phyloP scores from a whole-genome alignment of 2,888 invertebrate species.

The Macrosoma leucophasiata region DNA sequence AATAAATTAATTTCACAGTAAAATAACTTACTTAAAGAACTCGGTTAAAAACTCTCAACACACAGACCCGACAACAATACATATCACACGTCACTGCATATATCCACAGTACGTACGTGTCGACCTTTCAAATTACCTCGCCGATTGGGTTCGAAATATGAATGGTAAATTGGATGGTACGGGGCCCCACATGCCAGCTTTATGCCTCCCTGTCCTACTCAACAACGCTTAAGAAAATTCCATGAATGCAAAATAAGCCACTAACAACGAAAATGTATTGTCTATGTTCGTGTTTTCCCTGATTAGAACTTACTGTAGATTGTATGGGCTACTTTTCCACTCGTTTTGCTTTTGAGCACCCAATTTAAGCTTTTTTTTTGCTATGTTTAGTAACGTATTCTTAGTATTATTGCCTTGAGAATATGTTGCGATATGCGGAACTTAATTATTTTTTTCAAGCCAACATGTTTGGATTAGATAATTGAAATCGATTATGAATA shows the following conservation, averaged over 20 bases:
- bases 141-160: conserved; percentile 67
- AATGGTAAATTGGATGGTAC: conserved; percentile 65
- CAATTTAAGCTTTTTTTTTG: neutral
- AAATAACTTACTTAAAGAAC: too few species aligned
- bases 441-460: too few species aligned
- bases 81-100: conserved; percentile 7
- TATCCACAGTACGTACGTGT: conserved; percentile 30
- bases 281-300: conserved; percentile 50
- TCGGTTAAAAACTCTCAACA: too few species aligned
- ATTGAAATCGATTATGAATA: too few species aligned
- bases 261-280: conserved; percentile 52
- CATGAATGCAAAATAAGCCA: conserved; percentile 70
- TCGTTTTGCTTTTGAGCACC: conserved; percentile 21
- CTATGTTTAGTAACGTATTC: neutral
- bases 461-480: too few species aligned
- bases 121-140: conserved; percentile 62
- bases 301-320: conserved; percentile 50
- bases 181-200: conserved; percentile 43
- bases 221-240: conserved; percentile 66
- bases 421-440: too few species aligned
- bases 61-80: too few species aligned
- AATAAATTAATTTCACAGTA: too few species aligned
- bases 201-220: conserved; percentile 46
- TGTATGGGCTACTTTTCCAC: conserved; percentile 30
- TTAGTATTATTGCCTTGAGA: too few species aligned